Base-by-base conservation (phyloP, 2,888 invertebrate genomes). In the Leucania comma region DNA sequence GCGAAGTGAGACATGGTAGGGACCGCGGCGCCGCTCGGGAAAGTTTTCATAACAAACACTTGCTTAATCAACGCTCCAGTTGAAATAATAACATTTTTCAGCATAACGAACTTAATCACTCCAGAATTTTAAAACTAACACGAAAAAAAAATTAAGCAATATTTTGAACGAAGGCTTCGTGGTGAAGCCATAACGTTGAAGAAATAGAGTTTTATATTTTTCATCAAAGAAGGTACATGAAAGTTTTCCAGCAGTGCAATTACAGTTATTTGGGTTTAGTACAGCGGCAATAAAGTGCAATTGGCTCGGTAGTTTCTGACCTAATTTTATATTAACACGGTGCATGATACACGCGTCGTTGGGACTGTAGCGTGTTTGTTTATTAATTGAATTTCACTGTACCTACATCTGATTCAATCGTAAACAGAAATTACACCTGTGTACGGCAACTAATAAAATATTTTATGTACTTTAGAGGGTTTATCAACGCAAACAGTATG, bases 221-320 rank as follows among this genome's bases (percentile, higher is more conserved):
- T 62, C n/a, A 57, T 68, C 48, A 53, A 61, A 61, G 42, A 14
- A 17, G 64, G 22, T 51, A 53, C 20, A 48, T 46, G 50, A n/a
- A 32, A 35, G 32, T 48, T 76, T 72, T 67, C 70, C 53, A 61
- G 46, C 22, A 38, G 20, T 58, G 56, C 22, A 68, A 65, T 64
- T 75, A 59, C 58, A 71, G 60, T 58, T 68, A 56, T 76, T 72
- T 78, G 60, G 70, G 60, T 75, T 80, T 68, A 74, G 78, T 71
- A 67, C 60, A 51, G 68, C 26, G 46, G 68, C 46, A 81, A 79
- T 81, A 69, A 72, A 72, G 58, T 81, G 79, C 74, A 83, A 81
- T 79, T 83, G 83, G 74, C 68, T 74, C 72, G 66, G 79, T 79
- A 64, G 80, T 72, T 80, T 61, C 62, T 83, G 83, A 83, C 83